phyloP scores from a whole-genome alignment of 2,113 vertebrate species.

The Hiodon tergisus region DNA sequence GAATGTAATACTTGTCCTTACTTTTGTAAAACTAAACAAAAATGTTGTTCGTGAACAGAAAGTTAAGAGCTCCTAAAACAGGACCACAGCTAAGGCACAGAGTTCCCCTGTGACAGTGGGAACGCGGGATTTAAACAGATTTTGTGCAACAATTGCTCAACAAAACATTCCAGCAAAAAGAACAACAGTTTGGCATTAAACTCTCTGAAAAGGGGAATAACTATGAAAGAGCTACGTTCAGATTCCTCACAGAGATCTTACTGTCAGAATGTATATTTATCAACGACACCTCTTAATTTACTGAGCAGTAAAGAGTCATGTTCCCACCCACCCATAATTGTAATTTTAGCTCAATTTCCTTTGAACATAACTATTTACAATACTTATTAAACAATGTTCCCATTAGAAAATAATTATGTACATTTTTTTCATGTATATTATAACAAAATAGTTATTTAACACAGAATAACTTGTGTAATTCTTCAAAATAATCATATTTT shows the following conservation, averaged over 20 bases:
- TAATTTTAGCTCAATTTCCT: conserved; percentile 25
- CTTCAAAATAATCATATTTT: conserved; percentile 9
- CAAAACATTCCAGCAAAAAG: conserved; percentile 83
- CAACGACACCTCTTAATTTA: conserved; percentile 65
- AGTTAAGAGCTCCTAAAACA: conserved; percentile 58
- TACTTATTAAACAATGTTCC: conserved; percentile 15
- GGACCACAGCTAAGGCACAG: conserved; percentile 94
- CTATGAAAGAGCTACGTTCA: conserved; percentile 39
- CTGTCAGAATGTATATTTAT: conserved; percentile 50
- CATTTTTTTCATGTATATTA: conserved; percentile 30
- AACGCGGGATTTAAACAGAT: conserved; percentile 66
- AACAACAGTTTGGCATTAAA: conserved; percentile 75
- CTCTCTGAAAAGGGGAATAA: conserved; percentile 59
- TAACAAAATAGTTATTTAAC: conserved; percentile 31
- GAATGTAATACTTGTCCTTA: conserved; percentile 56
- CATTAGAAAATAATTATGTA: conserved; percentile 33
- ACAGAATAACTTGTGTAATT: conserved; percentile 21
- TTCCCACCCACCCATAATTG: conserved; percentile 12
- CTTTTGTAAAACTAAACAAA: conserved; percentile 39
- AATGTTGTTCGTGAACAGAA: conserved; percentile 70
- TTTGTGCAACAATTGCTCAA: conserved; percentile 82
- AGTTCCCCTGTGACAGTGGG: conserved; percentile 67
- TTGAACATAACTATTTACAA: conserved; percentile 63
- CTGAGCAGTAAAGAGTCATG: conserved; percentile 52
- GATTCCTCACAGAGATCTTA: conserved; percentile 30